phyloP scores from a whole-genome alignment of 2,113 vertebrate species.

The Phalacrocorax aristotelis region DNA sequence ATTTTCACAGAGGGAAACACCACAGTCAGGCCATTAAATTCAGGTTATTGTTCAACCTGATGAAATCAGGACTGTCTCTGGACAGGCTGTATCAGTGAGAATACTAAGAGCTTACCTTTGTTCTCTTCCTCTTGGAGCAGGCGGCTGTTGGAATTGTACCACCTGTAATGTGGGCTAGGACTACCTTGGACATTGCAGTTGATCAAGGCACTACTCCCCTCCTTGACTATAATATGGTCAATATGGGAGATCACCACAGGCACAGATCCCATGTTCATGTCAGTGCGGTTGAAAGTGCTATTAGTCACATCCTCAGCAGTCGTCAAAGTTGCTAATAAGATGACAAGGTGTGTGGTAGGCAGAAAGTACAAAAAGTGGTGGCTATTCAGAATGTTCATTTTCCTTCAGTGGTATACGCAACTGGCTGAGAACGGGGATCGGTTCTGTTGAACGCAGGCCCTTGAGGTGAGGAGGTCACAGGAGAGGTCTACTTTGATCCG shows the following conservation, averaged over 20 bases:
- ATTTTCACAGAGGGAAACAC: not conserved
- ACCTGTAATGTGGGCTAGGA: constrained; percentile 85
- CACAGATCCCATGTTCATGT: constrained; percentile 66
- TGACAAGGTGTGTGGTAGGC: constrained; percentile 69
- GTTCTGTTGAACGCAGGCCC: not conserved
- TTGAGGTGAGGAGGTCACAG: constrained; percentile 28
- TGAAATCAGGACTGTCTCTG: not conserved
- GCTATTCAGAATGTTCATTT: constrained; percentile 63
- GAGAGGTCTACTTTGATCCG: constrained; percentile 48
- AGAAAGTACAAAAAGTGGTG: constrained; percentile 63
- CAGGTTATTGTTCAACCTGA: not conserved
- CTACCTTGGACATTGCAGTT: constrained; percentile 90
- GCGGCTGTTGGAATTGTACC: constrained; percentile 91
- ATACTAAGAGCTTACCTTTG: constrained; percentile 62
- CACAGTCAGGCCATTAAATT: not conserved
- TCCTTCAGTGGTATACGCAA: constrained; percentile 26
- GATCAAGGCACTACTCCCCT: constrained; percentile 90
- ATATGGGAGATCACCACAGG: constrained; percentile 78
- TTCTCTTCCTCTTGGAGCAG: constrained; percentile 77
- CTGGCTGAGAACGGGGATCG: constrained; percentile 2
- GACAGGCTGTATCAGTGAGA: not conserved
- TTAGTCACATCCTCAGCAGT: constrained; percentile 70
- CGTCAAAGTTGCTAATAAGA: constrained; percentile 66
- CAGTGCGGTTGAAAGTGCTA: constrained; percentile 72
- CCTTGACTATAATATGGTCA: constrained; percentile 90